phyloP scores from a whole-genome alignment of 2,888 invertebrate genomes.

The Autographa pulchrina region DNA sequence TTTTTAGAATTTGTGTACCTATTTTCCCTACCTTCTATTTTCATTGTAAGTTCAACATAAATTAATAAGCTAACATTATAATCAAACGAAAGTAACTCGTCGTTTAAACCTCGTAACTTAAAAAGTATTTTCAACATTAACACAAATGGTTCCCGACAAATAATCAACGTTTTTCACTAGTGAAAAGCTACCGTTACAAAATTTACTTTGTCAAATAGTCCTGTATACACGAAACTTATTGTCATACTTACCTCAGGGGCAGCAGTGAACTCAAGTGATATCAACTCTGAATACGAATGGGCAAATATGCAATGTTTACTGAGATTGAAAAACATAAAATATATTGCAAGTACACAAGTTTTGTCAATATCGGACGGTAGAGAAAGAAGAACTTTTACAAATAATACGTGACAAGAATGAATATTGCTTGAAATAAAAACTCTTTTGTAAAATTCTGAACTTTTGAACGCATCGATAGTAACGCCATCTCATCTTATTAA shows the following conservation, averaged over 20 bases:
- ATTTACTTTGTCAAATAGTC: not conserved
- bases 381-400: constrained; percentile 1
- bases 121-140: not conserved
- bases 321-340: constrained; percentile 10
- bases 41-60: no score
- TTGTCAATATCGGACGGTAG: not conserved
- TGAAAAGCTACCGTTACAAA: not conserved
- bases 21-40: no score
- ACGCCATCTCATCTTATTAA: not conserved
- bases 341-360: not conserved
- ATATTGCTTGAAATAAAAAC: not conserved
- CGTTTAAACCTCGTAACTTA: not conserved
- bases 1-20: no score
- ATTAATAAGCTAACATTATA: not conserved
- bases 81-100: not conserved
- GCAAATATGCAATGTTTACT: constrained; percentile 3
- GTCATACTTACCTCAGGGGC: not conserved
- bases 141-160: not conserved
- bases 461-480: not conserved
- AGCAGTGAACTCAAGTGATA: not conserved
- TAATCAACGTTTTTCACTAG: not conserved
- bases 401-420: not conserved
- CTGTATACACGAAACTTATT: not conserved
- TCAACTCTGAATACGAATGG: not conserved
- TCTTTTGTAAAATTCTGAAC: not conserved